Conservation (phyloP, 2,888 invertebrate species). For the Sesia bembeciformis region DNA sequence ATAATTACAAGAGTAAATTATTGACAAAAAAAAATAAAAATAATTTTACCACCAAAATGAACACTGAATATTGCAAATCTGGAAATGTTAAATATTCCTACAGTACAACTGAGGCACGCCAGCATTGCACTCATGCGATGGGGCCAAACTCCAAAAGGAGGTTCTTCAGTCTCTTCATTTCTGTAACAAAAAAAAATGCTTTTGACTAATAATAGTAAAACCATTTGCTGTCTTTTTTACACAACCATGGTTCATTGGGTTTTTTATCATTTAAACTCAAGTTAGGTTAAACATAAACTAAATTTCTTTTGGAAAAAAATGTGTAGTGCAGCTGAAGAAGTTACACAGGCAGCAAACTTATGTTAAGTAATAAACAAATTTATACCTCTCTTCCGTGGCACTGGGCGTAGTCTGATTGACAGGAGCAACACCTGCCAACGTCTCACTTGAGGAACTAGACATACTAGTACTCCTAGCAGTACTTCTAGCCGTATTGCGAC, state of each 20-base stretch:
- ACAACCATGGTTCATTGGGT: too few species aligned
- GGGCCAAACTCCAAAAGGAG: slow-evolving; percentile 63
- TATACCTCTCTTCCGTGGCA: slow-evolving; percentile 55
- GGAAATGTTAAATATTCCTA: slow-evolving; percentile 91
- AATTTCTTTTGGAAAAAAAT: too few species aligned
- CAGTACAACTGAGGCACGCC: slow-evolving; percentile 88
- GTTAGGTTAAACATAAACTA: too few species aligned
- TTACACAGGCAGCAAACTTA: too few species aligned
- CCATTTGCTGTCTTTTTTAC: too few species aligned
- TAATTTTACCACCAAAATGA: slow-evolving; percentile 84
- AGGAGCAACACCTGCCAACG: slow-evolving; percentile 36
- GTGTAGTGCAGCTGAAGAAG: too few species aligned
- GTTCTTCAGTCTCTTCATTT: slow-evolving; percentile 59
- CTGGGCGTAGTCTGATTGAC: slow-evolving; percentile 30
- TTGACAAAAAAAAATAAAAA: too few species aligned
- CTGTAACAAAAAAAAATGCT: slow-evolving; percentile 20
- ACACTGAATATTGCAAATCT: slow-evolving; percentile 90
- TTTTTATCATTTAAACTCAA: too few species aligned
- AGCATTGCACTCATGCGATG: slow-evolving; percentile 82
- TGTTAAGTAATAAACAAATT: slow-evolving; percentile 1
- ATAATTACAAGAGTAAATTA: too few species aligned
- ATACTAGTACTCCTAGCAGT: slow-evolving; percentile 47
- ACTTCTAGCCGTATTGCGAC: slow-evolving; percentile 46
- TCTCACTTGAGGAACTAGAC: slow-evolving; percentile 59
- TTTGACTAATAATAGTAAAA: too few species aligned